Base-by-base conservation (phyloP, 2,113 vertebrate genomes). In the Carettochelys insculpta region DNA sequence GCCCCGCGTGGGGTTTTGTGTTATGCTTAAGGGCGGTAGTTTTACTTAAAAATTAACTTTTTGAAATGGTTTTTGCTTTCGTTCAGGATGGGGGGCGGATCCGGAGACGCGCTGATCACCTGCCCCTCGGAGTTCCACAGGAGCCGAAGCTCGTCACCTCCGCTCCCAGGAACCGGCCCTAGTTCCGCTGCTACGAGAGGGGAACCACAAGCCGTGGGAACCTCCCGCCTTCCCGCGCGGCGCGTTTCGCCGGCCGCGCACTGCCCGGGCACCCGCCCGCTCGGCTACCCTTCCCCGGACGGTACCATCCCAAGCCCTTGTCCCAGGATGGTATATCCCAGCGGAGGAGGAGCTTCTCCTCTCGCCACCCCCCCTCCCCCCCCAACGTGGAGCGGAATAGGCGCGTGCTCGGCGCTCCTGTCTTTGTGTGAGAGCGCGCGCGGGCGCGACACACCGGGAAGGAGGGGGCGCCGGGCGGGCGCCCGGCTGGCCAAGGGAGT, bases 301-400 rank as follows among this genome's bases (percentile, higher is more conserved):
- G 95, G 95, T 95, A 96, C 89, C 89, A 92, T 50, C 94, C 92
- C 50, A 90, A 78, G 91, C 85, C 81, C 85, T 14, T 5, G 43
- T 56, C 89, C 87, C 94, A 34, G 76, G 3, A 88, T 94, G 96
- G 95, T 92, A 96, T 10, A 81, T 89, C 92, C 94, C 95, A 73
- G 90, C 56, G 92, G 94, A 80, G 92, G 86, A 93, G 95, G 92
- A 82, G 90, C 95, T 86, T 90, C 89, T 12, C 77, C 89, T 12
- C 77, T 24, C 82, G 25, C 54, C 71, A 48, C n/a, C 76, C 20
- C 85, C 80, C 84, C 83, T 68, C 73, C 56, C 19, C 2, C 22
- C 51, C 77, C 77, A 53, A 3, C 43, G 77, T 88, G 1, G 77
- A 45, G 68, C 47, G 53, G 43, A 54, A 34, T 52, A 25, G 79